Conservation (phyloP, 1,140 invertebrate genomes). For the Drosophila malerkotliana region DNA sequence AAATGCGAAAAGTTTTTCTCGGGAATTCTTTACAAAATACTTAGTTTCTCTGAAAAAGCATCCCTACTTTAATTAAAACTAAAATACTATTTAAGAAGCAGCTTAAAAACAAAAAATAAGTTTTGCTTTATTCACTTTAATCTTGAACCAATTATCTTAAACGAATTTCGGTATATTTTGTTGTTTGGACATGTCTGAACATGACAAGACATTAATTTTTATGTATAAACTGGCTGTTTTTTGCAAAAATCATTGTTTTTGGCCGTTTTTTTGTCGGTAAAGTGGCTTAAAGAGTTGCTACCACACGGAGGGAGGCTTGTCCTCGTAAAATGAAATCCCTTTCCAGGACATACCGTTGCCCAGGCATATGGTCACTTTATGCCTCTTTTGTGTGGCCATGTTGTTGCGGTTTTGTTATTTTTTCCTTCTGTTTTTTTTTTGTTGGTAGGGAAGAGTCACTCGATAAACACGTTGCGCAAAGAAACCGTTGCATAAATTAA, state of each 20-base stretch:
- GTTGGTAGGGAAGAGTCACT: background rate
- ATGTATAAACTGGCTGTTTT: background rate
- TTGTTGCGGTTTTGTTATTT: constrained; percentile 8
- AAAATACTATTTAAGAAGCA: too few species aligned
- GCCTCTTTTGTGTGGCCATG: constrained; percentile 17
- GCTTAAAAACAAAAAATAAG: too few species aligned
- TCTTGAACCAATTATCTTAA: background rate
- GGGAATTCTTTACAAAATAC: too few species aligned
- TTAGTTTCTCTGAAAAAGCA: too few species aligned
- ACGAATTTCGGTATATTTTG: too few species aligned
- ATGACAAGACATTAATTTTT: too few species aligned
- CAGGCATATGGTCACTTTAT: background rate
- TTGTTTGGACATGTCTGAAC: background rate
- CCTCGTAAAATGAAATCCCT: background rate
- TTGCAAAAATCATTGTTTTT: background rate
- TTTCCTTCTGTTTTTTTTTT: background rate
- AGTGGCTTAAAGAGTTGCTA: background rate
- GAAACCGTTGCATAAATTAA: constrained; percentile 73
- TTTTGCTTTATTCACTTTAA: too few species aligned
- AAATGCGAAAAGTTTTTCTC: too few species aligned
- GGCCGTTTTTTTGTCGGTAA: background rate
- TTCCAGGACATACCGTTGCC: background rate
- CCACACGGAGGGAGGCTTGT: background rate
- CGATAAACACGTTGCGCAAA: constrained; percentile 70
- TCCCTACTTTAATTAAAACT: background rate